A percentile compares a stretch with the other conserved stretches of the same genome.
Evolutionary conservation across 2,888 invertebrate genomes (phyloP).

Genomic region (Vandiemenella viatica): DNA sequence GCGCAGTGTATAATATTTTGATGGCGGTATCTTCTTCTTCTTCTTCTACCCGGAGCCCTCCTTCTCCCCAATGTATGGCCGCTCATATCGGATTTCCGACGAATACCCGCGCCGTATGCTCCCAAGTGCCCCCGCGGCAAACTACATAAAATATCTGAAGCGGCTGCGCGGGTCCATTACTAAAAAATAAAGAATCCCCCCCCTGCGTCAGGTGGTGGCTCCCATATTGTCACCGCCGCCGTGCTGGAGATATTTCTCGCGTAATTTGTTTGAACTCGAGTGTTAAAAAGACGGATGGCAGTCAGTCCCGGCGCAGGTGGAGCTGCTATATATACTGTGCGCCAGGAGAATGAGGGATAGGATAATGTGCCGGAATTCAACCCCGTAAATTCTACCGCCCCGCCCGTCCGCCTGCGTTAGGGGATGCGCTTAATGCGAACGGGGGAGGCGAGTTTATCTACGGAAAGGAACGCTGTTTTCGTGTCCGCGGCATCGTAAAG

Average conservation of each 20-base stretch:
- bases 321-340: no score
- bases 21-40: not conserved
- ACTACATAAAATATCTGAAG: constrained; percentile 1
- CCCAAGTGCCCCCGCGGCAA: constrained; percentile 1
- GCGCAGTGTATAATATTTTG: not conserved
- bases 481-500: no score
- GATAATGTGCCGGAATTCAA: no score
- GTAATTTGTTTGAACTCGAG: constrained; percentile 12
- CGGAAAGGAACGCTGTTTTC: no score
- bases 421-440: no score
- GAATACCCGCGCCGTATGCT: constrained; percentile 2
- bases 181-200: no score
- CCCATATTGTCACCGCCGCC: constrained; percentile 7
- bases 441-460: no score
- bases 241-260: constrained; percentile 11
- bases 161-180: no score
- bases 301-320: constrained; percentile 10
- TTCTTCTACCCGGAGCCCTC: not conserved
- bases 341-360: no score
- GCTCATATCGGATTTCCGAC: constrained; percentile 8
- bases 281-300: constrained; percentile 12
- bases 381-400: no score
- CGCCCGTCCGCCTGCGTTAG: no score
- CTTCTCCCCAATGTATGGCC: constrained; percentile 5
- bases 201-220: not conserved